These are phyloP conservation scores for Albula goreensis DNA, from an alignment of 2,113 vertebrate species.

Conservation along the genomic window DNA sequence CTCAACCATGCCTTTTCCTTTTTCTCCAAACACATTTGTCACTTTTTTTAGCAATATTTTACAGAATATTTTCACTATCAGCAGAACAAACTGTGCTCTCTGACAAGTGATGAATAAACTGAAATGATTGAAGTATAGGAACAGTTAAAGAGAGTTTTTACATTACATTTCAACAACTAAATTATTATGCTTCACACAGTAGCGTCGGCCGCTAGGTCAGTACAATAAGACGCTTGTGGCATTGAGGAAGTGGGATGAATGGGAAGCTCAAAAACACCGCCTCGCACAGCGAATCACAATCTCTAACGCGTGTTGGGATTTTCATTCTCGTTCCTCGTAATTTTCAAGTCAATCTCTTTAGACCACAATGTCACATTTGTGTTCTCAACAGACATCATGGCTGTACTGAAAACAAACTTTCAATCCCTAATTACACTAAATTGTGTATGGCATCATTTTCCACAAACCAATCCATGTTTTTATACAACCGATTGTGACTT, in stretches of 20 bases:
- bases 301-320: slow-evolving; percentile 15
- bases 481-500: slow-evolving; percentile 39
- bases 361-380: slow-evolving; percentile 31
- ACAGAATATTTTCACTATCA: not conserved
- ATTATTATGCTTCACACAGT: slow-evolving; percentile 6
- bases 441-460: slow-evolving; percentile 15
- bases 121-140: slow-evolving; percentile 9
- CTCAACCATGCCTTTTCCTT: slow-evolving; percentile 31
- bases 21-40: slow-evolving; percentile 52
- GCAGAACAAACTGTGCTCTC: slow-evolving; percentile 2
- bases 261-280: not conserved
- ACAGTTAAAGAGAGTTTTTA: slow-evolving; percentile 14
- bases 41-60: slow-evolving; percentile 20
- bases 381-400: slow-evolving; percentile 20
- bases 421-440: slow-evolving; percentile 23
- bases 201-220: not conserved
- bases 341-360: slow-evolving; percentile 32
- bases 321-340: slow-evolving; percentile 23
- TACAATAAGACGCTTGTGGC: slow-evolving; percentile 15
- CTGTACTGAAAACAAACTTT: slow-evolving; percentile 45
- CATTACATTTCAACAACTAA: slow-evolving; percentile 21
- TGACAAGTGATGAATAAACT: slow-evolving; percentile 6
- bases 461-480: slow-evolving; percentile 16
- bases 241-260: not conserved
- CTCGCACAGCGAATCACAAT: slow-evolving; percentile 14